phyloP scores from a whole-genome alignment of 1,140 invertebrate species.

The Bombus vancouverensis region DNA sequence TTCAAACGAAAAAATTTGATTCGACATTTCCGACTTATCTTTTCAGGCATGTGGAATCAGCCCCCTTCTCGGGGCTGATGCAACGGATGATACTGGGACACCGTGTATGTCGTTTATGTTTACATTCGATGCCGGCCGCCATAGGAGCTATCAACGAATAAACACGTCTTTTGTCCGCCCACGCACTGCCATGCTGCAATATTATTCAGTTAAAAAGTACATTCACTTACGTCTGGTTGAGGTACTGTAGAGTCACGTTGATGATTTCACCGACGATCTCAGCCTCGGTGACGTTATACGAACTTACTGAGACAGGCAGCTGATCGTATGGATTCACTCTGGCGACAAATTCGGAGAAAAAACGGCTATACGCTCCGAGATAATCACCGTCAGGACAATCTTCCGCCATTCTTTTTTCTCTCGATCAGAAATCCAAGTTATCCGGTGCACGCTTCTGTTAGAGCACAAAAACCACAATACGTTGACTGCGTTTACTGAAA shows the following conservation, averaged over 20 bases:
- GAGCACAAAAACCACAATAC: conserved; percentile 19
- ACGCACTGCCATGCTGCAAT: conserved; percentile 12
- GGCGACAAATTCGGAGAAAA: conserved; percentile 87
- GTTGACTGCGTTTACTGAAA: neutral
- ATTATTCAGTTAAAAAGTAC: conserved; percentile 24
- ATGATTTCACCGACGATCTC: conserved; percentile 90
- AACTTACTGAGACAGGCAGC: conserved; percentile 87
- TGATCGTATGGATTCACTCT: conserved; percentile 88
- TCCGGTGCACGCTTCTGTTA: neutral
- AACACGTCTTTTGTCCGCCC: conserved; percentile 18
- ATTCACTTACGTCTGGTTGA: conserved; percentile 88
- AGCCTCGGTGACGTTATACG: conserved; percentile 86
- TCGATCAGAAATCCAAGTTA: neutral
- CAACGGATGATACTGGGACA: neutral
- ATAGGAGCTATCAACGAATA: conserved; percentile 36
- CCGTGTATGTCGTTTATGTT: neutral
- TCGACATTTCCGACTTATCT: neutral
- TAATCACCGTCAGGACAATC: conserved; percentile 84
- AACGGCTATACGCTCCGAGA: conserved; percentile 86
- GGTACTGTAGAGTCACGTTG: conserved; percentile 90
- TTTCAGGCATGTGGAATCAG: neutral
- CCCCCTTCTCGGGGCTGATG: neutral
- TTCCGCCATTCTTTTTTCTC: conserved; percentile 63
- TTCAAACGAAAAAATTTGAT: neutral
- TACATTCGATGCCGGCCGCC: conserved; percentile 14